These are phyloP conservation scores for Pseudopleuronectes americanus DNA, from an alignment of 2,797 vertebrate genomes.

Conservation along the genomic window DNA sequence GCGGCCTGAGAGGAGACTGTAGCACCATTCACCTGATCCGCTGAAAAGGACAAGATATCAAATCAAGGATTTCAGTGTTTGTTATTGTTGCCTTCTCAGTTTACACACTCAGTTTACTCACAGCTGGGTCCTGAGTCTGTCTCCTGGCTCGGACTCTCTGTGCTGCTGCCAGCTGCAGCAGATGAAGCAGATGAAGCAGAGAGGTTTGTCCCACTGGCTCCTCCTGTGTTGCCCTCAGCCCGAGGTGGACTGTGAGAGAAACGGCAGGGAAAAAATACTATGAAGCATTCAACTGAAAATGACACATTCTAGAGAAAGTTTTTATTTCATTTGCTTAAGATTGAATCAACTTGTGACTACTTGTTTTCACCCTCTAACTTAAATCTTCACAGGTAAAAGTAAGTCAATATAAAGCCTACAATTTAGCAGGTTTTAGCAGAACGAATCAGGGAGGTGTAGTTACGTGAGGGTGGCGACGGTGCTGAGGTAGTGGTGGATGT, in stretches of 20 bases:
- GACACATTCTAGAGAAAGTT: no score
- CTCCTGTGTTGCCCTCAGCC: conserved; percentile 57
- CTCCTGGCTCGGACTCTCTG: conserved; percentile 52
- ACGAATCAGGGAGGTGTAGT: neutral
- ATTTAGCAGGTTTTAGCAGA: neutral
- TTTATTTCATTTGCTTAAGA: neutral
- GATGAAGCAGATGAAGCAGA: conserved; percentile 42
- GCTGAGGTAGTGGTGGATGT: conserved; percentile 96
- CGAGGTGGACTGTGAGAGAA: conserved; percentile 76
- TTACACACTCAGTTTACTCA: conserved; percentile 37
- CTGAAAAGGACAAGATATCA: conserved; percentile 28
- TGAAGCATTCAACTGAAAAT: neutral
- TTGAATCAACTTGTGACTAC: neutral
- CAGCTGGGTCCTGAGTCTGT: conserved; percentile 48
- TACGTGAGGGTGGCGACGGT: conserved; percentile 90
- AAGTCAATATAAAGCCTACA: neutral
- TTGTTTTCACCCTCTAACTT: neutral
- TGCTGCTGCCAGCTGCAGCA: conserved; percentile 42
- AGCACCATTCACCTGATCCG: conserved; percentile 57
- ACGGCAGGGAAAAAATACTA: neutral
- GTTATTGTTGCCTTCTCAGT: neutral
- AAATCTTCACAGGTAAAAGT: neutral
- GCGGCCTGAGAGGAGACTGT: conserved; percentile 71
- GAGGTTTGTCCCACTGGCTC: conserved; percentile 42
- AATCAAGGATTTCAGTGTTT: neutral